A percentile compares a stretch with the other conserved stretches of the same genome.
Evolutionary conservation across 1,140 invertebrate species (phyloP).

Genomic region (Lasioglossum albipes): DNA sequence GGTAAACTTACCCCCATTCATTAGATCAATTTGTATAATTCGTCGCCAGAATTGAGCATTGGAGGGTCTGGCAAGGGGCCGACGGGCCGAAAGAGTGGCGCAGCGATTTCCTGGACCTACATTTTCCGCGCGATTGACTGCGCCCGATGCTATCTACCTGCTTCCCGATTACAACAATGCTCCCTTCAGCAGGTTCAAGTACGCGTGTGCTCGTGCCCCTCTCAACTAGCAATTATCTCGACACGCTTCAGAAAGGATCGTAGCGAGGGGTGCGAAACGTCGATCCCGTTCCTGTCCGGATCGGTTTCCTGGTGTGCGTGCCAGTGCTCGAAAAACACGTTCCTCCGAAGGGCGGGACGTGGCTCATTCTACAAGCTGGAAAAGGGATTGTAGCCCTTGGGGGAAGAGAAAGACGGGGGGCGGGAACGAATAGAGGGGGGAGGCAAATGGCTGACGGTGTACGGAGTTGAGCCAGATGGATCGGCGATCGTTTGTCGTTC

Average conservation of each 20-base stretch:
- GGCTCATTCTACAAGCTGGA: slow-evolving; percentile 33
- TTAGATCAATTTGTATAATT: no score
- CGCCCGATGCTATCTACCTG: slow-evolving; percentile 32
- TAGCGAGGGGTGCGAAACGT: slow-evolving; percentile 18
- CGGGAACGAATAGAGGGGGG: background rate
- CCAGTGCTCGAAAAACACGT: slow-evolving; percentile 41
- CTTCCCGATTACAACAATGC: slow-evolving; percentile 32
- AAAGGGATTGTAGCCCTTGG: slow-evolving; percentile 34
- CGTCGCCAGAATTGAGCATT: no score
- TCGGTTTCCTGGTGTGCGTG: slow-evolving; percentile 14
- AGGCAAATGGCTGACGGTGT: slow-evolving; percentile 59
- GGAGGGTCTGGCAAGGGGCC: background rate
- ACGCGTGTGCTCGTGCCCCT: slow-evolving; percentile 6
- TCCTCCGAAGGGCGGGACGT: background rate
- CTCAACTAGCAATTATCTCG: slow-evolving; percentile 46
- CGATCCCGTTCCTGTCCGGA: slow-evolving; percentile 17
- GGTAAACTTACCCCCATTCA: no score
- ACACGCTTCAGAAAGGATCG: slow-evolving; percentile 41
- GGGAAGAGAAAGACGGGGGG: slow-evolving; percentile 42
- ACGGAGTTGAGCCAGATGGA: slow-evolving; percentile 78
- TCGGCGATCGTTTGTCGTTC: slow-evolving; percentile 80
- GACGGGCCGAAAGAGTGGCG: background rate
- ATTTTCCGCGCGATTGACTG: slow-evolving; percentile 25
- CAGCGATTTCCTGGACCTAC: slow-evolving; percentile 9
- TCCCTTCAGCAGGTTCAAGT: slow-evolving; percentile 38